Evolutionary conservation across 35 echinoderm and acorn worm species (phyloP).

Genomic region (Diadema setosum): DNA sequence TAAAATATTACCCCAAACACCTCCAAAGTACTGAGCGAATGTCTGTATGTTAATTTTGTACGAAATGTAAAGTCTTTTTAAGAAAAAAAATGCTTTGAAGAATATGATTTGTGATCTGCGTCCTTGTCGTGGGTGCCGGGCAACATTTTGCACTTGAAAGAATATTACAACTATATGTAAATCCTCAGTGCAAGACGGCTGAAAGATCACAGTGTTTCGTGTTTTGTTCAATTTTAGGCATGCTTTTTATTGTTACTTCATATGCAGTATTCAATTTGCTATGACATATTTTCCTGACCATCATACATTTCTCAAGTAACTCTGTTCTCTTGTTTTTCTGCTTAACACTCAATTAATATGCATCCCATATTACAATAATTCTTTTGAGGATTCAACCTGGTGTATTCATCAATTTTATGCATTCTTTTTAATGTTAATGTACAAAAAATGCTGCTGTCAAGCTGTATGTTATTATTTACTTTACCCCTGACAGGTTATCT

Average conservation of each 20-base stretch:
- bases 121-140: not conserved
- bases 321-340: not conserved
- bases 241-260: not conserved
- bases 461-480: not conserved
- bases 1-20: constrained; percentile 1
- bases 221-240: not conserved
- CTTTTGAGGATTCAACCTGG: not conserved
- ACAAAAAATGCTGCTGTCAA: not conserved
- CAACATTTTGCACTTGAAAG: too few species aligned
- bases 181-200: not conserved
- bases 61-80: not conserved
- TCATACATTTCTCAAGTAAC: not conserved
- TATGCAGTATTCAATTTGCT: not conserved
- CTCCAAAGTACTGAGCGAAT: not conserved
- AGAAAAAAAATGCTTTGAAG: constrained; percentile 3
- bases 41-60: constrained; percentile 6
- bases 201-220: not conserved
- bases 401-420: not conserved
- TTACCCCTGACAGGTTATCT: not conserved
- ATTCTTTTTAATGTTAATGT: not conserved
- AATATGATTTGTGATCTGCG: constrained; percentile 3
- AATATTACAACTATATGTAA: not conserved
- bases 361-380: not conserved
- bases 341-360: not conserved
- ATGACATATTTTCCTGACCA: not conserved